These are phyloP conservation scores for Drosophila melanosoma DNA, from an alignment of 2,888 invertebrate genomes.

Conservation along the genomic window DNA sequence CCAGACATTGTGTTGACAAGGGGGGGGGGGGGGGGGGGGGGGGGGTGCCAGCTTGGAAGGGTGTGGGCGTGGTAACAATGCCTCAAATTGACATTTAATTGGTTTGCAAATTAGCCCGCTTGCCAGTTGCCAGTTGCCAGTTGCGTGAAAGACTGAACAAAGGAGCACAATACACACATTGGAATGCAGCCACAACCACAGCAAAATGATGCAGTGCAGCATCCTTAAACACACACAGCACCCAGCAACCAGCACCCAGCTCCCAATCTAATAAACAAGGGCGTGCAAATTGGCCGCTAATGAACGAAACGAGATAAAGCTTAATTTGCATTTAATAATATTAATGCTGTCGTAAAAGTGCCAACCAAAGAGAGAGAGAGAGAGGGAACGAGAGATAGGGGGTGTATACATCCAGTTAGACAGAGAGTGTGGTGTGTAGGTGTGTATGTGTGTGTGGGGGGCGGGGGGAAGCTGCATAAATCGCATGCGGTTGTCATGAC, in stretches of 20 bases:
- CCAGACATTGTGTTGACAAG: constrained; percentile 61
- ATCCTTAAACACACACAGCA: background rate
- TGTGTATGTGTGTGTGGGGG: background rate
- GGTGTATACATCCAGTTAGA: constrained; percentile 15
- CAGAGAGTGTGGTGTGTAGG: background rate
- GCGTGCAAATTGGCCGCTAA: constrained; percentile 70
- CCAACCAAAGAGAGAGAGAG: background rate
- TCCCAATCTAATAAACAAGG: constrained; percentile 63
- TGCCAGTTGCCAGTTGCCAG: constrained; percentile 44
- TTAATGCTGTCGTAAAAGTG: constrained; percentile 67
- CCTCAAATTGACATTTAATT: constrained; percentile 83
- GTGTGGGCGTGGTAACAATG: constrained; percentile 61
- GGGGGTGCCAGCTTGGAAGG: background rate
- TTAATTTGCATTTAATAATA: constrained; percentile 81
- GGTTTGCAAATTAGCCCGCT: constrained; percentile 80
- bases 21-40: constrained; percentile 1
- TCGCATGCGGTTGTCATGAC: constrained; percentile 79
- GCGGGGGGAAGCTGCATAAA: constrained; percentile 61
- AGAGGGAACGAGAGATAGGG: background rate
- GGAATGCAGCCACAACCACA: constrained; percentile 28
- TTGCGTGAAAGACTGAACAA: background rate
- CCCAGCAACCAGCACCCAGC: background rate
- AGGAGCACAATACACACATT: constrained; percentile 10
- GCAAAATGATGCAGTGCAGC: constrained; percentile 35
- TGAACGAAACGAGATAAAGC: constrained; percentile 79